A percentile compares a stretch with the other conserved stretches of the same genome.
Evolutionary conservation across 2,888 invertebrate genomes (phyloP).

Genomic region (Diarsia brunnea): DNA sequence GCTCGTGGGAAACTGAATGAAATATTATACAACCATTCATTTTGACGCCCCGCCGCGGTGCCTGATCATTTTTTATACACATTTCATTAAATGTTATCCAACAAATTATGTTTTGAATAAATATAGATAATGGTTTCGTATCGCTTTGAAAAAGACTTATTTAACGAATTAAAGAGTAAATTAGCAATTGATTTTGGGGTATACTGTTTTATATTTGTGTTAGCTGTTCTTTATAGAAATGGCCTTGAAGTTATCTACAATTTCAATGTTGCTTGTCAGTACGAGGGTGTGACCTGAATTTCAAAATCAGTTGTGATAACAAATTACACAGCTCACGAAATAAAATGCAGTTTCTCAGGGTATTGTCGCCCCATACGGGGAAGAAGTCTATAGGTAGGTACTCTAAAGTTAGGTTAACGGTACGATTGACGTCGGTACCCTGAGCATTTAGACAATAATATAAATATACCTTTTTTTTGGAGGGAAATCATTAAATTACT

Average conservation of each 20-base stretch:
- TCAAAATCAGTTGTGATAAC: too few species aligned
- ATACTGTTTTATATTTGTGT: background rate
- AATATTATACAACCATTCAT: constrained; percentile 47
- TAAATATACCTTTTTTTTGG: too few species aligned
- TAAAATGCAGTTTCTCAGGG: background rate
- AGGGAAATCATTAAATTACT: too few species aligned
- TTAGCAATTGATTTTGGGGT: background rate
- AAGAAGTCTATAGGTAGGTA: background rate
- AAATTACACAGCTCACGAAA: background rate
- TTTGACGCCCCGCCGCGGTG: constrained; percentile 9
- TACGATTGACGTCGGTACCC: background rate
- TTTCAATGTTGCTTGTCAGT: too few species aligned
- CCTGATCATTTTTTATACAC: constrained; percentile 17
- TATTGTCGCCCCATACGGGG: background rate
- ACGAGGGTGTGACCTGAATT: too few species aligned
- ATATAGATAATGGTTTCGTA: background rate
- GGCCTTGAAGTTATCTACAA: too few species aligned
- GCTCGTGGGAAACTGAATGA: constrained; percentile 25
- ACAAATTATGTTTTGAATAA: constrained; percentile 17
- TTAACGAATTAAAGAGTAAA: background rate
- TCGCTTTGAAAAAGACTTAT: background rate
- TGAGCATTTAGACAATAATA: background rate
- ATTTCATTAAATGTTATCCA: constrained; percentile 23
- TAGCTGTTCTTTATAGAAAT: background rate
- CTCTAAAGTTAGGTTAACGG: background rate